A percentile compares a stretch with the other conserved stretches of the same genome.
Evolutionary conservation across 1,140 invertebrate species (phyloP).

Genomic region (Drosophila kurseongensis): DNA sequence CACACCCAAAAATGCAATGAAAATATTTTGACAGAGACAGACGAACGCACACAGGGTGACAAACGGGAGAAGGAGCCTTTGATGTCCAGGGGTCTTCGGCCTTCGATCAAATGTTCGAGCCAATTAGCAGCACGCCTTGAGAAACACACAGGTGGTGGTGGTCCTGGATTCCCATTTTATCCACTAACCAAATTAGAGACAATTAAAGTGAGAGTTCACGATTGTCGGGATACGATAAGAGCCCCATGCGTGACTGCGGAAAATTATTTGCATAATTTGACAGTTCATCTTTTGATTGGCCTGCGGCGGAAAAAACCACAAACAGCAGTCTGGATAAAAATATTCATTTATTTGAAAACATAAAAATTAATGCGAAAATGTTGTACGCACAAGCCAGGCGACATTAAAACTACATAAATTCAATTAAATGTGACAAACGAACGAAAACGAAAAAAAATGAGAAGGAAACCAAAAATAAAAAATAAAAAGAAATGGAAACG

Average conservation of each 20-base stretch:
- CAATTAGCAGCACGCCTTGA: conserved; percentile 82
- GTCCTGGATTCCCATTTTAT: conserved; percentile 32
- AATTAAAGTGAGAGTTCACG: conserved; percentile 68
- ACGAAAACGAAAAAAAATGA: conserved; percentile 41
- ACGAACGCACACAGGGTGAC: conserved; percentile 49
- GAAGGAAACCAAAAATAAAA: conserved; percentile 37
- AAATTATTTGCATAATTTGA: conserved; percentile 84
- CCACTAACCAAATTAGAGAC: conserved; percentile 71
- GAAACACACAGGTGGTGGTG: conserved; percentile 70
- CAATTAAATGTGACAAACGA: conserved; percentile 81
- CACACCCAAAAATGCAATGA: conserved; percentile 77
- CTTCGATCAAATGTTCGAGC: conserved; percentile 45
- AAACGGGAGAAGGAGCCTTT: conserved; percentile 40
- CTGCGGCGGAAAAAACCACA: conserved; percentile 58
- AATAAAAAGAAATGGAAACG: conserved; percentile 37
- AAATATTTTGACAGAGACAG: conserved; percentile 79
- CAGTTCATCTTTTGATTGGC: conserved; percentile 70
- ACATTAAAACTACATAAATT: conserved; percentile 82
- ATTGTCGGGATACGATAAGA: conserved; percentile 60
- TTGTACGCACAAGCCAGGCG: conserved; percentile 53
- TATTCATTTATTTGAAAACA: conserved; percentile 61
- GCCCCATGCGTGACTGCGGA: conserved; percentile 74
- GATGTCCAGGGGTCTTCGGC: conserved; percentile 49
- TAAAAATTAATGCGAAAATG: conserved; percentile 83
- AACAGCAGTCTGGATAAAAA: conserved; percentile 40